Conservation (phyloP, 2,113 vertebrate genomes). For the Willisornis vidua region DNA sequence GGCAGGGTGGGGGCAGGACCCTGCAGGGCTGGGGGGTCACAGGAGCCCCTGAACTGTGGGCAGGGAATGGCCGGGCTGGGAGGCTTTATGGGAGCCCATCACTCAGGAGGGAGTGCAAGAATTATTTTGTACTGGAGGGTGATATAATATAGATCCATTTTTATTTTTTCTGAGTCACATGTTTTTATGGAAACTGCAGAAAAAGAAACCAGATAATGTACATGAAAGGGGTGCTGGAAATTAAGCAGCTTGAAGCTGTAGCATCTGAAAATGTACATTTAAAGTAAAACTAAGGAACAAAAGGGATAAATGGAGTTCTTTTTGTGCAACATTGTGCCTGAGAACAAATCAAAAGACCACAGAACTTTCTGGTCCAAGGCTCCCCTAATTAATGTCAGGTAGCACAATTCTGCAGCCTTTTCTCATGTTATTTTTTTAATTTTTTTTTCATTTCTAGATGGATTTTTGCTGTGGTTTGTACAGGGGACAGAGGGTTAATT, state of each 20-base stretch:
- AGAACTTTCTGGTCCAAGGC: background rate
- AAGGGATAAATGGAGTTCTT: background rate
- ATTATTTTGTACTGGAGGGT: constrained; percentile 43
- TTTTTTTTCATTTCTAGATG: background rate
- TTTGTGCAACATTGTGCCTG: background rate
- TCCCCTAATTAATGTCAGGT: background rate
- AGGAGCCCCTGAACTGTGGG: background rate
- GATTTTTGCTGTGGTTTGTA: background rate
- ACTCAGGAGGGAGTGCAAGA: constrained; percentile 8
- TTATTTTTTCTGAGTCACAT: constrained; percentile 43
- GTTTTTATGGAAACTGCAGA: constrained; percentile 34
- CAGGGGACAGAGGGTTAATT: background rate
- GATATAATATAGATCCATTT: constrained; percentile 18
- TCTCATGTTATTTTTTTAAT: background rate
- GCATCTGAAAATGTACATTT: constrained; percentile 17
- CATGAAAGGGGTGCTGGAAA: constrained; percentile 36
- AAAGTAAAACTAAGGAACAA: background rate
- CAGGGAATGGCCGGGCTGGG: background rate
- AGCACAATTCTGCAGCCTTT: background rate
- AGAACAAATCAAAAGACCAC: background rate
- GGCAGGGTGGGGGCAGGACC: background rate
- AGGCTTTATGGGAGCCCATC: constrained; percentile 11
- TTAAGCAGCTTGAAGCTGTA: background rate
- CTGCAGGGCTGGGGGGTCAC: background rate
- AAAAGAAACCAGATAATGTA: constrained; percentile 8